Evolutionary conservation across 2,113 vertebrate species (phyloP).

Genomic region (Phainopepla nitens): DNA sequence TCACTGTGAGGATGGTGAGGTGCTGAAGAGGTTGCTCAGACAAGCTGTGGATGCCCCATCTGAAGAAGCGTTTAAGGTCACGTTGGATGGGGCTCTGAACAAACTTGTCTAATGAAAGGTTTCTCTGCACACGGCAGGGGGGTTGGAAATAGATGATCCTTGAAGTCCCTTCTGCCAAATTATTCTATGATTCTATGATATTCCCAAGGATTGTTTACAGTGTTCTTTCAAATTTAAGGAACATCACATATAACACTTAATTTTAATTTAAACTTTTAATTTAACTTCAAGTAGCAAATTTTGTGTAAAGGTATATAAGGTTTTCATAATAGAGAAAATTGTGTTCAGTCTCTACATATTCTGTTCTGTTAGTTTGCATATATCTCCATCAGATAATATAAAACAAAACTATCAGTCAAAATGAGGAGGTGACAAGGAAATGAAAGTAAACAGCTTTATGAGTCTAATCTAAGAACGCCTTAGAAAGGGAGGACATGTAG

Average conservation of each 20-base stretch:
- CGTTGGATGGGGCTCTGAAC: not conserved
- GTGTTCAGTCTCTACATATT: not conserved
- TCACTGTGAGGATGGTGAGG: accelerated
- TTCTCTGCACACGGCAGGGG: not conserved
- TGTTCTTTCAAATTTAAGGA: not conserved
- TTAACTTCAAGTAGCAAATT: not conserved
- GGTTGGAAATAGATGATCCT: not conserved
- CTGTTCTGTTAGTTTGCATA: not conserved
- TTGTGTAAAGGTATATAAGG: not conserved
- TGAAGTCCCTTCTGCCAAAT: not conserved
- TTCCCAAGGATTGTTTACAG: accelerated
- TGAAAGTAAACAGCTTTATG: not conserved
- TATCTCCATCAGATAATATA: not conserved
- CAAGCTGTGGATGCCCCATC: not conserved
- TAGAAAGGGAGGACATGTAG: not conserved
- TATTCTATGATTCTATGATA: not conserved
- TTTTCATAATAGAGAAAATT: not conserved
- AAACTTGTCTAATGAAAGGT: not conserved
- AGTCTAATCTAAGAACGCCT: not conserved
- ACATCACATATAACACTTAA: not conserved
- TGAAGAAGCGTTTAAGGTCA: no score
- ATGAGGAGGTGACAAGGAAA: not conserved
- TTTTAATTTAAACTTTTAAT: not conserved
- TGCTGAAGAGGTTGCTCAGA: not conserved
- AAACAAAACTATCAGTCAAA: not conserved